Base-by-base conservation (phyloP, 2,888 invertebrate species). In the Amblyjoppa proteus region DNA sequence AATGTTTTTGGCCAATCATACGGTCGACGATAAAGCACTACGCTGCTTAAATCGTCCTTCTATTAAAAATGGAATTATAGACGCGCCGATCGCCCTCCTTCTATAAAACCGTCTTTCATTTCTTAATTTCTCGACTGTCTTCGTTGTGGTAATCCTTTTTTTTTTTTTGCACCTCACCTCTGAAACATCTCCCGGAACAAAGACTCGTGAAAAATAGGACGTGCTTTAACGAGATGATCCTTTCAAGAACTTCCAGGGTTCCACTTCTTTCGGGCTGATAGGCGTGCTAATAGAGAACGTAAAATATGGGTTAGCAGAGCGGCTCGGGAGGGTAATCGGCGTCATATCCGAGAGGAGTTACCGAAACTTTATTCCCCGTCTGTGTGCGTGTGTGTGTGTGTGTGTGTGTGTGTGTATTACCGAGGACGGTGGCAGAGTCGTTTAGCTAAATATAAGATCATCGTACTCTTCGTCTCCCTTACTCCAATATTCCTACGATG, bases 381-480 rank as follows among this genome's bases (percentile, higher is more conserved):
- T 45, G 80, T 51, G 76, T 45, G 80, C 38, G 76, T 76, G 76
- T 64, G 73, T 61, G 80, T 25, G 34, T 76, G 45, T 70, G 76
- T 45, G 80, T 38, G 76, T 76, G 76, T 64, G 73, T 61, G 80
- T 25, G 34, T 76, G 45, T 70, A 49, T 80, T 80, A 71, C 75
- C 76, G 83, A 85, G 85, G 83, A 85, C 82, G 41, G 83, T 61
- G 73, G 80, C 80, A 71, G 80, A 85, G 80, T 71, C 61, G 73
- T 34, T 81, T 80, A 20, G 80, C 85, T 77, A 85, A 85, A 85
- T 83, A 83, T 85, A 85, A 85, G 74, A 80, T 80, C 6, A 70
- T 85, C 61, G 25, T 68, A 71, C 58, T 77, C 69, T 51, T 41
- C 78, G 16, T 31, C 61, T 75, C 56, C 31, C 51, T 75, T 4